Evolutionary conservation across 2,888 invertebrate species (phyloP).

Genomic region (Papilio gigon): DNA sequence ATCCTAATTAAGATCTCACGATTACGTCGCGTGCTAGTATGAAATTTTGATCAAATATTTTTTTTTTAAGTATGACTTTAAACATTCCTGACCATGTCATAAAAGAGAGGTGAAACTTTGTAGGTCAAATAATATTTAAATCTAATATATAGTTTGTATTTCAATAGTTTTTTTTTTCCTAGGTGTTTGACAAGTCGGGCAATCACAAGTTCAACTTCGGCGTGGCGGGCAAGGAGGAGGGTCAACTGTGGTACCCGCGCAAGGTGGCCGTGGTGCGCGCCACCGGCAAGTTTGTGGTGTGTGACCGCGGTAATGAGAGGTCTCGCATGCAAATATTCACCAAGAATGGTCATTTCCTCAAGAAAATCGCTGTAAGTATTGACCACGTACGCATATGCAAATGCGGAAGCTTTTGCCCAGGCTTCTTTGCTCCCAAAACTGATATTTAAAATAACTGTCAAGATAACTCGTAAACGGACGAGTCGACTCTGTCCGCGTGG

Average conservation of each 20-base stretch:
- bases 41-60: neutral
- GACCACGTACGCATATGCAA: neutral
- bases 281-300: slow-evolving; percentile 96
- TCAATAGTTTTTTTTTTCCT: slow-evolving; percentile 45
- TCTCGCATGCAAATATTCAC: slow-evolving; percentile 99
- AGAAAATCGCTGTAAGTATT: slow-evolving; percentile 90
- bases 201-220: slow-evolving; percentile 97
- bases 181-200: slow-evolving; percentile 97
- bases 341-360: slow-evolving; percentile 96
- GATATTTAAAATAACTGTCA: neutral
- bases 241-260: slow-evolving; percentile 98
- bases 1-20: slow-evolving; percentile 15
- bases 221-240: slow-evolving; percentile 96
- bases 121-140: neutral
- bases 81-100: too few species aligned
- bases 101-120: too few species aligned
- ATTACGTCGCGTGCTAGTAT: neutral
- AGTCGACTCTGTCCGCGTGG: too few species aligned
- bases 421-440: neutral
- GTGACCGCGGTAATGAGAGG: slow-evolving; percentile 97
- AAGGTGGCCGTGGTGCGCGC: slow-evolving; percentile 96
- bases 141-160: neutral
- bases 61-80: neutral
- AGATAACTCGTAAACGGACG: neutral
- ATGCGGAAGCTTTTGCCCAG: neutral